Evolutionary conservation across 2,113 vertebrate species (phyloP), one percentile per base, ranked within the genome.

Genomic region (Percina caprodes): DNA sequence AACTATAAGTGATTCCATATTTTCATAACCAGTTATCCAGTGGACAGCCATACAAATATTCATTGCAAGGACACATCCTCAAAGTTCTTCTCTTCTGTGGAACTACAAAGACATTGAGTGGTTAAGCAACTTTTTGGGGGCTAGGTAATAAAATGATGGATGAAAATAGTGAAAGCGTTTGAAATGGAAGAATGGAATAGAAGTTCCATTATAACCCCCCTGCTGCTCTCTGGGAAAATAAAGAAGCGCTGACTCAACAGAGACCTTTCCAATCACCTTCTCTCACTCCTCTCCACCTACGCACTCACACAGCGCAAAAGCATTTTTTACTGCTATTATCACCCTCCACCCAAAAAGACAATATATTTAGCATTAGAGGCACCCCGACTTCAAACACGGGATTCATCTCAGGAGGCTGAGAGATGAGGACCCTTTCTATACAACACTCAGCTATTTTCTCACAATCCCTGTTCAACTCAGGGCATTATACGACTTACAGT

Each of bases 201-300:
- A 80, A 67, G 69, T 55, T 79, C 74, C 71, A 85, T 72, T 78
- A 80, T 24, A 65, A 74, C 13, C 55, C 60, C n/a, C 35, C 45
- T 60, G 59, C 61, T 68, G 55, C 79, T 79, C 75, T 19, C 45
- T 46, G 74, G n/a, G 73, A 88, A 78, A 89, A 75, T 71, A 79
- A 82, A 74, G 56, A 69, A 84, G 49, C 3, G 73, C 90, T 82
- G 86, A 90, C 83, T 87, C 80, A 87, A 62, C 90, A 70, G 79
- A 80, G 82, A 85, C 79, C 35, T 85, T 60, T 90, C 70, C 75
- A 71, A 84, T 61, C 80, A 42, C 56, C 71, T 77, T 66, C 77
- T 51, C 54, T 33, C 71, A 70, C 52, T 72, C 33, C 63, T 77
- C 54, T 68, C 69, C 77, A 69, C 74, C 66, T 24, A 55, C 71